Base-by-base conservation (phyloP, 1,140 invertebrate species). In the Danaus plexippus region DNA sequence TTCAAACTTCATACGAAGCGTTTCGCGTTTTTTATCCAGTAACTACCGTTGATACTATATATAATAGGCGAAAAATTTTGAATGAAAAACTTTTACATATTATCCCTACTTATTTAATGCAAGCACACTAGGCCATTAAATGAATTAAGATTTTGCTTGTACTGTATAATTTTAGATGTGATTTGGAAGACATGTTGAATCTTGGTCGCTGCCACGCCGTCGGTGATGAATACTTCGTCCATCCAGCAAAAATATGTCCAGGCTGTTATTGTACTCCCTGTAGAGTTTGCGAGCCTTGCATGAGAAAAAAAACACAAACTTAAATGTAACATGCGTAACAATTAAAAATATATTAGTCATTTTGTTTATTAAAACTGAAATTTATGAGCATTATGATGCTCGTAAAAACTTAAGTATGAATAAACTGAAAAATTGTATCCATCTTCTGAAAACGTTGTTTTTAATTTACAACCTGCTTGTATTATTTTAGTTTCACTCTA, bases 141-240 rank as follows among this genome's bases (percentile, higher is more conserved):
- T 48, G 8, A 45, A 51, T 15, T 1, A 55, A 2, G 13, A 15
- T 15, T 48, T 47, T 8, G 8, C 9, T 12, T 50, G 12, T 4
- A 1, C 5, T 57, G 9, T 57, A 57, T 57, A 15, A 12, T 54
- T 56, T 44, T 48, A 85, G 82, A 42, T 80, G 75, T 53, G 79
- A 83, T 43, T 52, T 85, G 1, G 75, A 80, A 66, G 80, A 85
- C 44, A 79, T 82, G 79, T 47, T 84, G 42, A 75, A 75, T 49
- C 61, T 85, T 4, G 82, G 82, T 2, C 63, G 73, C 0, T 80
- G 80, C 43, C 74, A 75, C 49, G 82, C 80, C 0, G 50, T 71
- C 2, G 82, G 82, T 2, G 76, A 85, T 10, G 80, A 84, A 44
- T 84, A 85, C 52, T 60, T 44, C 54, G 11, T 79, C 0, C 70